Evolutionary conservation across 2,888 invertebrate genomes (phyloP).

Genomic region (Ormyrus rosae): DNA sequence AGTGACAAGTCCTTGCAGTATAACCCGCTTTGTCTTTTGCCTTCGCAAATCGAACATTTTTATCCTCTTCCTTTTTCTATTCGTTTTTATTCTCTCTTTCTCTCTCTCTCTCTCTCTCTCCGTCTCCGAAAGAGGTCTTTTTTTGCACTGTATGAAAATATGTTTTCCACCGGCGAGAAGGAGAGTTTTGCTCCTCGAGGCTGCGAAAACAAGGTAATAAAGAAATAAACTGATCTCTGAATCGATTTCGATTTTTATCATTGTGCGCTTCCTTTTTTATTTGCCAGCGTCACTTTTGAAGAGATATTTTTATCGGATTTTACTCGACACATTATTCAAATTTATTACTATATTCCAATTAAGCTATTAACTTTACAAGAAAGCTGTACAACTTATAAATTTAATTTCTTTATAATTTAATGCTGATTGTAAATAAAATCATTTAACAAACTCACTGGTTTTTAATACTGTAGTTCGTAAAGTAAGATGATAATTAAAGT

Average conservation of each 20-base stretch:
- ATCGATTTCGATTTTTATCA: conserved; percentile 31
- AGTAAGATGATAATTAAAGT: background rate
- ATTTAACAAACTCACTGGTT: background rate
- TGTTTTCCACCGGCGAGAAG: conserved; percentile 6
- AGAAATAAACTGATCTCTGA: conserved; percentile 39
- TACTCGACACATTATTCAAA: too few species aligned
- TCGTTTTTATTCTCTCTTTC: too few species aligned
- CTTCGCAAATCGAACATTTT: conserved; percentile 28
- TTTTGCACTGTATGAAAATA: conserved; percentile 33
- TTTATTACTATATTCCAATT: too few species aligned
- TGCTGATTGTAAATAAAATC: background rate
- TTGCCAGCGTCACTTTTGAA: background rate
- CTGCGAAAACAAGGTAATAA: conserved; percentile 23
- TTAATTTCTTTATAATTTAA: background rate
- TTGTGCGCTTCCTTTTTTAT: background rate
- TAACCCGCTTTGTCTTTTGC: background rate
- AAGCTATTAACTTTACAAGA: too few species aligned
- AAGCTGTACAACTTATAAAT: background rate
- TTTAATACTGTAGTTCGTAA: background rate
- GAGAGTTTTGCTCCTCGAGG: background rate
- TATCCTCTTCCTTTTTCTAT: background rate
- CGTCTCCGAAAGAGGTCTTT: background rate
- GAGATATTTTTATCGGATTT: conserved; percentile 31
- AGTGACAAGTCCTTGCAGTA: background rate
- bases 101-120: too few species aligned